A percentile compares a stretch with the other conserved stretches of the same genome.
Conservation (phyloP, 2,888 invertebrate genomes). For the Tachina fera region DNA sequence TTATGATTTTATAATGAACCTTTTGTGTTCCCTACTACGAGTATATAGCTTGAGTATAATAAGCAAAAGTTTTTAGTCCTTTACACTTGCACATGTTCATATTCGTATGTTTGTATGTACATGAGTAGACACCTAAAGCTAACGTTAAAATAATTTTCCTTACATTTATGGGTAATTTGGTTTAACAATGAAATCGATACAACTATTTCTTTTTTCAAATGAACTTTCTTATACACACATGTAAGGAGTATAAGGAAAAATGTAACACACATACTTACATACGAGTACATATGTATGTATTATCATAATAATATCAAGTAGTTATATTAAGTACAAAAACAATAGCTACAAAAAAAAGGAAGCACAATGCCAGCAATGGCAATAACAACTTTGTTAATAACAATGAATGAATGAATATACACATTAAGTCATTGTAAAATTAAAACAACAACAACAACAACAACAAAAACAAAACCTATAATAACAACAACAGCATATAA, state of each 20-base stretch:
- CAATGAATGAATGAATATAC: constrained; percentile 53
- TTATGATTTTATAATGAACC: constrained; percentile 55
- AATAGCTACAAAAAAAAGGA: constrained; percentile 28
- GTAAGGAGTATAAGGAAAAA: background rate
- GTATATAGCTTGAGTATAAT: background rate
- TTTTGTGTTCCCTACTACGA: background rate
- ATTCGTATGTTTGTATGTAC: constrained; percentile 5
- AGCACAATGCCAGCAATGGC: constrained; percentile 30
- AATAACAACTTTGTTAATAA: constrained; percentile 62
- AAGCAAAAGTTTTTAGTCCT: constrained; percentile 48
- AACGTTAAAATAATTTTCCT: constrained; percentile 34
- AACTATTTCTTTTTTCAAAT: constrained; percentile 21
- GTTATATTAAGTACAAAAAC: constrained; percentile 14
- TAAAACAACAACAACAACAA: constrained; percentile 16
- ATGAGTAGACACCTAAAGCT: constrained; percentile 31
- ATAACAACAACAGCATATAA: constrained; percentile 16
- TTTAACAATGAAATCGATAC: constrained; percentile 61
- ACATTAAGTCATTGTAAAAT: constrained; percentile 78
- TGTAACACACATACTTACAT: too few relatives aligned
- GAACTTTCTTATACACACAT: background rate
- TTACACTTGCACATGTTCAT: constrained; percentile 13
- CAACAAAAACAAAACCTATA: constrained; percentile 12
- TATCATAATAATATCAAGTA: constrained; percentile 34
- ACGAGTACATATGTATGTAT: too few relatives aligned
- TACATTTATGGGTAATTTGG: constrained; percentile 35